These are phyloP conservation scores for Melanotus villosus DNA, from an alignment of 2,888 invertebrate genomes.

Conservation along the genomic window DNA sequence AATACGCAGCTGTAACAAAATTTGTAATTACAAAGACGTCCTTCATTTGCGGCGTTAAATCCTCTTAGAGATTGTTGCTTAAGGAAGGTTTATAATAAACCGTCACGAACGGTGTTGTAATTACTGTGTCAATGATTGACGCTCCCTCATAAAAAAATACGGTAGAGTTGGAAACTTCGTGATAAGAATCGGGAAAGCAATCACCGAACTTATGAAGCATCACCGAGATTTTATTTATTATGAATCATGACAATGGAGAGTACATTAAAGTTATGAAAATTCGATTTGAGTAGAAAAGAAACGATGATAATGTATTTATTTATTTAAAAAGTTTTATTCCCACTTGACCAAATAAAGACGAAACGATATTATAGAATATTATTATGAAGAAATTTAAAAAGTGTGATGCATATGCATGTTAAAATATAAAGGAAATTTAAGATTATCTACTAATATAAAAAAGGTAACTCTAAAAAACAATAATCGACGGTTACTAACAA, in stretches of 20 bases:
- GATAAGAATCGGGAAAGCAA: conserved; percentile 6
- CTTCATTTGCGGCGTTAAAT: background rate
- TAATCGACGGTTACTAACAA: no score
- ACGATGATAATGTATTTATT: no score
- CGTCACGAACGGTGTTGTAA: background rate
- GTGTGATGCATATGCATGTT: no score
- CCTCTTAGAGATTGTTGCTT: background rate
- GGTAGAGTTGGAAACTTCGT: background rate
- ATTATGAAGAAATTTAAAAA: no score
- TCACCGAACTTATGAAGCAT: background rate
- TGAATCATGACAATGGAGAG: background rate
- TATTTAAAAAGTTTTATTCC: no score
- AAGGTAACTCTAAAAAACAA: no score
- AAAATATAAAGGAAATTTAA: no score
- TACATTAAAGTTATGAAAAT: no score
- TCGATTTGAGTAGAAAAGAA: no score
- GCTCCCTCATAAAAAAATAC: conserved; percentile 10
- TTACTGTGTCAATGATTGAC: conserved; percentile 8
- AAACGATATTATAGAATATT: no score
- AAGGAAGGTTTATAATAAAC: background rate
- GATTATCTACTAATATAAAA: no score
- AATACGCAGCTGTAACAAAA: background rate
- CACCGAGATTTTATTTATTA: background rate
- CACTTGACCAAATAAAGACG: no score
- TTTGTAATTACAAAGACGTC: background rate